A percentile compares a stretch with the other conserved stretches of the same genome.
phyloP scores from a whole-genome alignment of 2,113 vertebrate genomes.

The Tyto alba region DNA sequence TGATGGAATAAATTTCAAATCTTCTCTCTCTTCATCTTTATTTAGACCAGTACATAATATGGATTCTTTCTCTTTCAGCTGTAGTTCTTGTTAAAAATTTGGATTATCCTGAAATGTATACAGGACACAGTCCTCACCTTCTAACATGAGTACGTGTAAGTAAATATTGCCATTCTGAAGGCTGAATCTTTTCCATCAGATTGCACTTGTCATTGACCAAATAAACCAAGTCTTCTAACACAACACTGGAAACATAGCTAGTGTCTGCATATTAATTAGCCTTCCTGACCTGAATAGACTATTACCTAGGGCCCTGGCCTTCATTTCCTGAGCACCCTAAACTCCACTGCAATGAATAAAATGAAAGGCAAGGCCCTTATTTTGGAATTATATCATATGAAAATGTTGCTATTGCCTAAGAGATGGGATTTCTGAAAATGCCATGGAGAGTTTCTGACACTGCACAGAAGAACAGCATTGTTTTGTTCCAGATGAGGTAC shows the following conservation, averaged over 20 bases:
- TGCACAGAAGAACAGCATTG: background rate
- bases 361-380: slow-evolving; percentile 35
- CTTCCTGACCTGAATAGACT: slow-evolving; percentile 63
- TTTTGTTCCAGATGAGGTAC: background rate
- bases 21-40: background rate
- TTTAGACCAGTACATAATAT: background rate
- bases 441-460: background rate
- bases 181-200: background rate
- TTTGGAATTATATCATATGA: slow-evolving; percentile 10
- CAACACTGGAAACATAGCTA: slow-evolving; percentile 36
- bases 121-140: background rate
- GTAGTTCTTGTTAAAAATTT: background rate
- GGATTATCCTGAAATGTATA: background rate
- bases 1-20: background rate
- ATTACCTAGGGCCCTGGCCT: slow-evolving; percentile 61
- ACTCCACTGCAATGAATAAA: slow-evolving; percentile 34
- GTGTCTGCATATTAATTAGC: slow-evolving; percentile 61
- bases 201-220: slow-evolving; percentile 44
- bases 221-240: slow-evolving; percentile 51
- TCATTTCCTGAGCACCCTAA: slow-evolving; percentile 58
- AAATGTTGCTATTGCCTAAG: slow-evolving; percentile 3
- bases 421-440: slow-evolving; percentile 24
- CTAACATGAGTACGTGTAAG: background rate
- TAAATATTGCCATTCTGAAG: background rate
- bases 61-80: background rate